Base-by-base conservation (phyloP, 2,797 vertebrate genomes). In the Anolis apletophallus region DNA sequence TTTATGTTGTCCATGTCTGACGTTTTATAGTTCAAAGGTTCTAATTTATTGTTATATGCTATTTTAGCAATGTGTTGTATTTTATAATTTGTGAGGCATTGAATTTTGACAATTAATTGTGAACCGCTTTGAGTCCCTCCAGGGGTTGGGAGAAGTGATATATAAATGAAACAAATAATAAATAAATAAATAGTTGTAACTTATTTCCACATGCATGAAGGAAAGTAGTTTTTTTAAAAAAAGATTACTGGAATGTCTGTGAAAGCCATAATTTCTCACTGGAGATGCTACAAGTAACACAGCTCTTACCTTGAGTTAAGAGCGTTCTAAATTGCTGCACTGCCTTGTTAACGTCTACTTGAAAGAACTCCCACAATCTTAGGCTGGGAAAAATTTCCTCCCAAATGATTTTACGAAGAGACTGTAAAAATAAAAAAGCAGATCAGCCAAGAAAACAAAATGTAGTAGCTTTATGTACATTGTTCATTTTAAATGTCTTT, bases 311-410 rank as follows among this genome's bases (percentile, higher is more conserved):
- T 82, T 96, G 95, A 76, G 94, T 94, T 50, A 99, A 96, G 50
- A 97, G 96, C 2, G 89, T 88, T 94, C 93, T 96, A 94, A 99
- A 99, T 86, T 97, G 96, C 50, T 98, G 96, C 89, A 98, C 97
- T 14, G 96, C 91, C 91, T 91, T 93, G 85, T 97, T 93, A 92
- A 98, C 96, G 2, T 97, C 96, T 91, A 98, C 96, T 96, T 99
- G 98, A 94, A 95, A 98, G 96, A 99, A 99, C 90, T 99, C 98
- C 98, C 98, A 99, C n/a, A 99, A 95, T 77, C 96, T 98, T 93
- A 98, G 88, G 86, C 94, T 96, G 86, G 98, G 97, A 93, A 94
- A 99, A 80, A 99, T 74, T 1, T 99, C 98, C 91, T 97, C 94
- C 96, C 96, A 97, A 85, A 99, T 78, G 85, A 98, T 94, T 80